Evolutionary conservation across 1,140 invertebrate genomes (phyloP), one percentile per base, ranked within the genome.

Genomic region (Zaprionus kolodkinae): DNA sequence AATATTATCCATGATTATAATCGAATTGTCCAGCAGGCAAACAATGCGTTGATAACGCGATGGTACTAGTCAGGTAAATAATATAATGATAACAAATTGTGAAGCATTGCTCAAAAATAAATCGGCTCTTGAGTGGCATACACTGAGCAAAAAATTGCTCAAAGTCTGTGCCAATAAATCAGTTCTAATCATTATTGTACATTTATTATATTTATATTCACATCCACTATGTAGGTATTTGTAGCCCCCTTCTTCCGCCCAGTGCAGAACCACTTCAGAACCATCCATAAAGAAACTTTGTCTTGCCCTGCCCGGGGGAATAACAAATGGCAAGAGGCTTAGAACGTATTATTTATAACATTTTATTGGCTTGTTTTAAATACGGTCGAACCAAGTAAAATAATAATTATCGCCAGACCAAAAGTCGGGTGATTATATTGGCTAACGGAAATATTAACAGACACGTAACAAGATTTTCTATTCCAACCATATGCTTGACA

Each of bases 21-120:
- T 80, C 84, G 43, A 48, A 55, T 10, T 72, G 56, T 69, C 38
- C 61, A 3, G 6, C n/a, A 10, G 57, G 36, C 38, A 52, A 65
- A 27, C 75, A 63, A 57, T 15, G 54, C 54, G 11, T 10, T 57
- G 85, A 88, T 89, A 84, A 81, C 40, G 71, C 84, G 78, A 88
- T 89, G 84, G 81, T 74, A 78, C 72, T 55, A n/a, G 78, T 25
- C 50, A 52, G 45, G 43, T 72, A 81, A 84, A 78, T 89, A 81
- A 84, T 78, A 76, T 76, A 81, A 64, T 67, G 81, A 88, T 89
- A 85, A 65, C 70, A 62, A 35, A 30, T 30, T 65, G 40, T 56
- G 45, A 59, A 65, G 52, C 62, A 76, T 60, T 71, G 68, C 69
- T 30, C 55, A 71, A 65, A 55, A 55, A 72, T 62, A 45, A 76